phyloP scores from a whole-genome alignment of 2,888 invertebrate species.

The Caenorhabditis afra region DNA sequence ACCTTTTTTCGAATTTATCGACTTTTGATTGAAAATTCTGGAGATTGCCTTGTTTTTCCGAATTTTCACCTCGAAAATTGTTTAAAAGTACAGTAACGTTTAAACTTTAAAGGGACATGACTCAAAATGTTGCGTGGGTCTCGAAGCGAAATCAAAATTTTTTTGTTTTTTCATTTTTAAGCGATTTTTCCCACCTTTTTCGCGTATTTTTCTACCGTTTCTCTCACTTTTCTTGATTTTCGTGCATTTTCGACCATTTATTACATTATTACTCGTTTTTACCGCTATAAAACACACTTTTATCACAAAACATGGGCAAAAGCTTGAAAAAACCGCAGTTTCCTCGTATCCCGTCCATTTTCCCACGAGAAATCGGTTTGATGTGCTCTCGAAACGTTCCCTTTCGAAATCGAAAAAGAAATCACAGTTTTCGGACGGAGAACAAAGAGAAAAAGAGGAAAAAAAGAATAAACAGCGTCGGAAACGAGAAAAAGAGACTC shows the following conservation, averaged over 20 bases:
- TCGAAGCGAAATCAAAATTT: too few relatives aligned
- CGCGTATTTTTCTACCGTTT: too few relatives aligned
- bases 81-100: too few relatives aligned
- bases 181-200: too few relatives aligned
- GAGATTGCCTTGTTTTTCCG: background rate
- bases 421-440: slow-evolving; percentile 17
- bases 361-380: background rate
- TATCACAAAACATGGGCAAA: too few relatives aligned
- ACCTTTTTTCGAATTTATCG: background rate
- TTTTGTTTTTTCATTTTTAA: too few relatives aligned
- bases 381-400: too few relatives aligned
- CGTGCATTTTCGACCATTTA: background rate
- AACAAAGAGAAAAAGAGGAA: background rate
- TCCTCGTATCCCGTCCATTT: background rate
- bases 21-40: background rate
- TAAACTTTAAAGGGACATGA: background rate
- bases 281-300: too few relatives aligned
- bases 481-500: slow-evolving; percentile 9
- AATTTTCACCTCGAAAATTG: too few relatives aligned
- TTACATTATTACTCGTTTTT: too few relatives aligned
- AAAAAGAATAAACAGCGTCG: slow-evolving; percentile 28
- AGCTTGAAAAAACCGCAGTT: too few relatives aligned
- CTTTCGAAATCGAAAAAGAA: background rate
- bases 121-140: background rate
- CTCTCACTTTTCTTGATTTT: too few relatives aligned